A percentile compares a stretch with the other conserved stretches of the same genome.
These are phyloP conservation scores for Odocoileus hemionus DNA, from an alignment of 2,113 vertebrate genomes.

Conservation along the genomic window DNA sequence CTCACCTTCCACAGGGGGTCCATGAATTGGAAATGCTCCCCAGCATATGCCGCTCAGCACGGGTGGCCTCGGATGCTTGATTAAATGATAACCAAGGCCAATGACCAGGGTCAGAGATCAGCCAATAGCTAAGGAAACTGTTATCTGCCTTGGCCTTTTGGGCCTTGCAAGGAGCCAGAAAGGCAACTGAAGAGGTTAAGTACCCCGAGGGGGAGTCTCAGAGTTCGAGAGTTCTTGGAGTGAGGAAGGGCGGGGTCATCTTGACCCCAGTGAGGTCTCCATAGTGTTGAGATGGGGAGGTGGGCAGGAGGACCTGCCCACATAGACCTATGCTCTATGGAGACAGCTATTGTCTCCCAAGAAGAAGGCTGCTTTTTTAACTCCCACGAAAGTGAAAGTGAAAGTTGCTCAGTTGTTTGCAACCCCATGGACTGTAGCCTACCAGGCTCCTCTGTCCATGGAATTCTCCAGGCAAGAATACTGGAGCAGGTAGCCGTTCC, in stretches of 20 bases:
- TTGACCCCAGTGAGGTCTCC: background rate
- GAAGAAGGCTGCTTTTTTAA: background rate
- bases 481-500: background rate
- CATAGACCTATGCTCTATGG: too few relatives aligned
- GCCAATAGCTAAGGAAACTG: background rate
- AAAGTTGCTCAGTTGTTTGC: background rate
- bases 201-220: background rate
- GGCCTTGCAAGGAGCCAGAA: background rate
- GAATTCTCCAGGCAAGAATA: background rate
- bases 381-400: background rate
- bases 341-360: background rate
- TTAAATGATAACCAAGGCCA: background rate
- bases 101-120: background rate
- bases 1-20: background rate
- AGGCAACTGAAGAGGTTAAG: background rate
- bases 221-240: background rate
- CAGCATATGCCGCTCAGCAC: fast-evolving
- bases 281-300: fast-evolving
- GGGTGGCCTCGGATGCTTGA: background rate
- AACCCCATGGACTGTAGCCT: background rate
- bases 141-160: background rate
- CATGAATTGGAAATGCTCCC: background rate
- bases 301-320: too few relatives aligned
- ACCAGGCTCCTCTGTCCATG: background rate
- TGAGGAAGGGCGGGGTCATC: background rate